Conservation (phyloP, 2,113 vertebrate genomes). For the Tenebrosternarchus preto region DNA sequence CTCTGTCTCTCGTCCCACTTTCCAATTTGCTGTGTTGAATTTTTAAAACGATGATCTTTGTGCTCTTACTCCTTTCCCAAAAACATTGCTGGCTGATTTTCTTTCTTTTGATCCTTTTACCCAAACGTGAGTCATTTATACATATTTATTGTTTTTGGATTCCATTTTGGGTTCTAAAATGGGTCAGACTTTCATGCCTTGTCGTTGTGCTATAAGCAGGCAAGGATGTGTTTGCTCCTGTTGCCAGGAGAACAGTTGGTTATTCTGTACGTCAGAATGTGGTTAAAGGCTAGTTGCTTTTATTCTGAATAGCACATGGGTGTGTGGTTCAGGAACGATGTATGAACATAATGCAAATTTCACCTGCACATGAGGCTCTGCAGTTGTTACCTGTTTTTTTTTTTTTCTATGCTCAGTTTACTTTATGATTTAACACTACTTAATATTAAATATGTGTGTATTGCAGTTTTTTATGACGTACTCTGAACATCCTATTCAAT, state of each 20-base stretch:
- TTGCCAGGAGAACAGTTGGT: conserved; percentile 41
- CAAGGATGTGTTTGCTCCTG: conserved; percentile 24
- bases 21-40: conserved; percentile 72
- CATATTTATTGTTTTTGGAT: not conserved
- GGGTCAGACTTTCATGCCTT: not conserved
- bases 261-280: conserved; percentile 54
- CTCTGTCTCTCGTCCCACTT: conserved; percentile 63
- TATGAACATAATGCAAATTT: conserved; percentile 60
- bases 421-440: not conserved
- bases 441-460: too few species aligned
- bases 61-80: conserved; percentile 17
- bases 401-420: not conserved
- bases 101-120: conserved; percentile 19
- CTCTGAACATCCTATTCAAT: too few species aligned
- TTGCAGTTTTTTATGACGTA: too few species aligned
- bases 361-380: conserved; percentile 60
- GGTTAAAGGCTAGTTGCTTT: conserved; percentile 47
- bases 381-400: not conserved
- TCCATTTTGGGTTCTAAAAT: not conserved
- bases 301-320: conserved; percentile 61
- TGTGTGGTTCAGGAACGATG: conserved; percentile 49
- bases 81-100: conserved; percentile 7
- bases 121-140: not conserved
- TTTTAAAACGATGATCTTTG: conserved; percentile 62
- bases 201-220: conserved; percentile 1